A percentile compares a stretch with the other conserved stretches of the same genome.
These are phyloP conservation scores for Cavia porcellus DNA, from an alignment of 2,113 vertebrate genomes.

Conservation along the genomic window DNA sequence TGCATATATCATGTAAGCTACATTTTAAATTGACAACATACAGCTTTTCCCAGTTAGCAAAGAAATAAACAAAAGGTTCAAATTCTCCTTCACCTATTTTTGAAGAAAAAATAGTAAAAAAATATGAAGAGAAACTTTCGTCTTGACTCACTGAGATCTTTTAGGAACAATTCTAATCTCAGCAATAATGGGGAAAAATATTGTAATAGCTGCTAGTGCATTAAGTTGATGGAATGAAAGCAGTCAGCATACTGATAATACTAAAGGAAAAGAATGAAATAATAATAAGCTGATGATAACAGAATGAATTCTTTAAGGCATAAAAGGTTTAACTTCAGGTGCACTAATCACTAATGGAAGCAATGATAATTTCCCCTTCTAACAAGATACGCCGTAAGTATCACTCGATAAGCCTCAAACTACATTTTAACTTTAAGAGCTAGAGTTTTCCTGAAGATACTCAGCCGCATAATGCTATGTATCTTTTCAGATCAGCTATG, in stretches of 20 bases:
- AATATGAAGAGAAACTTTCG: conserved; percentile 18
- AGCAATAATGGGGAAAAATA: neutral
- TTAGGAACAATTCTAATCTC: conserved; percentile 32
- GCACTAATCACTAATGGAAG: conserved; percentile 66
- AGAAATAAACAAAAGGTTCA: neutral
- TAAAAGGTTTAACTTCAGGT: conserved; percentile 59
- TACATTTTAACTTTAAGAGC: conserved; percentile 68
- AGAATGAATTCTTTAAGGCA: conserved; percentile 60
- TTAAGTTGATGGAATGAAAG: conserved; percentile 35
- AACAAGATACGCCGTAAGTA: conserved; percentile 68
- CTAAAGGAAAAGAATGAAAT: conserved; percentile 33
- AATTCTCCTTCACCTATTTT: neutral
- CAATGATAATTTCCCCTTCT: conserved; percentile 47
- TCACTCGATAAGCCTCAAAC: conserved; percentile 71
- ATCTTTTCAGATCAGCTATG: conserved; percentile 74
- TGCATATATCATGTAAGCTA: neutral
- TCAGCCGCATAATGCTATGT: conserved; percentile 54
- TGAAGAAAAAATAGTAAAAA: neutral
- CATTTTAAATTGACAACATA: neutral
- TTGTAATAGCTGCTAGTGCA: neutral
- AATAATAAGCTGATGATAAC: conserved; percentile 58
- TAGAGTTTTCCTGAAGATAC: conserved; percentile 49
- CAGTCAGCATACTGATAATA: conserved; percentile 45
- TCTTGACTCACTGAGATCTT: neutral
- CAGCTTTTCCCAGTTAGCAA: neutral